These are phyloP conservation scores for Griposia aprilina DNA, from an alignment of 2,888 invertebrate species.

Conservation along the genomic window DNA sequence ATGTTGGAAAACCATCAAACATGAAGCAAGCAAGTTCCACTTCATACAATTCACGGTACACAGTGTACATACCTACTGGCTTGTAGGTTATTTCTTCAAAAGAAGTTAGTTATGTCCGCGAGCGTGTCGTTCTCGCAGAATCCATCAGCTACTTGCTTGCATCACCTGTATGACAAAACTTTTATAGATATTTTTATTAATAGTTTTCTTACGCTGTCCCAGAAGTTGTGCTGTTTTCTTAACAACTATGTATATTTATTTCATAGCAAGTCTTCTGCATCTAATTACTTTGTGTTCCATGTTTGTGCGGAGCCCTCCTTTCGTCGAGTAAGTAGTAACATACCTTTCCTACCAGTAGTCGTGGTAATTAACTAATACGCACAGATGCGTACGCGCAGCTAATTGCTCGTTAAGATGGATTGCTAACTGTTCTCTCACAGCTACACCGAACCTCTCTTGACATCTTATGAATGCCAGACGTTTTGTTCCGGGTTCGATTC, in stretches of 20 bases:
- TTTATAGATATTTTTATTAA: background rate
- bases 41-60: background rate
- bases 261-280: background rate
- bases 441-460: background rate
- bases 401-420: slow-evolving; percentile 48
- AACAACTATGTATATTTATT: too few relatives aligned
- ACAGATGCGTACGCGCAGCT: slow-evolving; percentile 32
- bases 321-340: background rate
- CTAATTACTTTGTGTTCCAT: background rate
- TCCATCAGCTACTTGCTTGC: background rate
- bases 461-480: background rate
- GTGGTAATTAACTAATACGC: slow-evolving; percentile 31
- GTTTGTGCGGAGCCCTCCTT: background rate
- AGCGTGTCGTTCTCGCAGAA: background rate
- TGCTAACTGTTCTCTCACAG: slow-evolving; percentile 27
- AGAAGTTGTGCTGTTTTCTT: too few relatives aligned
- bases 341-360: background rate
- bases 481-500: slow-evolving; percentile 10
- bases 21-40: background rate
- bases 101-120: background rate
- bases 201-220: background rate
- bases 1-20: slow-evolving; percentile 17
- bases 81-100: background rate
- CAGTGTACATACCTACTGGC: too few relatives aligned
- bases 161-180: background rate